phyloP scores from a whole-genome alignment of 2,113 vertebrate species.

The Ctenodactylus gundi region DNA sequence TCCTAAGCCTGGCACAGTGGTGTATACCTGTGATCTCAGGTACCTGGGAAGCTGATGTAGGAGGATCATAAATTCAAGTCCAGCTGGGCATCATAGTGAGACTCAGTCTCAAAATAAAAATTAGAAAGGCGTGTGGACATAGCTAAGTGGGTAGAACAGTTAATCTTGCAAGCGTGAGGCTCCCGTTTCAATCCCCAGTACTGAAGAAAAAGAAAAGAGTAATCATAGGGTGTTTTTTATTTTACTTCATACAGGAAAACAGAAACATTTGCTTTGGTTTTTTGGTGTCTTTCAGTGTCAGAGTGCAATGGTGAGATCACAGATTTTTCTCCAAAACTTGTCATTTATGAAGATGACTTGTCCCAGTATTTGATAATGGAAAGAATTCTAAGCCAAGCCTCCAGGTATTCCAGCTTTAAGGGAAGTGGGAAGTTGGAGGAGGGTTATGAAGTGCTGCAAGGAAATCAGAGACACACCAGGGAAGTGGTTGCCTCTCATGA shows the following conservation, averaged over 20 bases:
- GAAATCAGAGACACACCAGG: conserved; percentile 11
- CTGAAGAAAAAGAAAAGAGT: not conserved
- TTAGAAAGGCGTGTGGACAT: not conserved
- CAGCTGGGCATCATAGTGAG: not conserved
- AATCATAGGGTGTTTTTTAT: not conserved
- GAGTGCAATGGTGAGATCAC: conserved; percentile 18
- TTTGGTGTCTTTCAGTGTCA: conserved; percentile 50
- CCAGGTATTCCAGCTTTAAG: not conserved
- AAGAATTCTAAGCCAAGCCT: not conserved
- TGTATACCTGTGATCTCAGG: not conserved
- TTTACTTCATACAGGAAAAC: not conserved
- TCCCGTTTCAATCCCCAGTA: not conserved
- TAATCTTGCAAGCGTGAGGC: not conserved
- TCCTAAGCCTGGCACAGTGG: not conserved
- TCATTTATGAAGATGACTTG: conserved; percentile 4
- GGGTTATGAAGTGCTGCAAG: not conserved
- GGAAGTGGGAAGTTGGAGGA: not conserved
- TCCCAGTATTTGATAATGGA: conserved; percentile 39
- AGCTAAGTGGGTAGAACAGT: not conserved
- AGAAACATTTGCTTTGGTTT: not conserved
- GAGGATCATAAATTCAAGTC: not conserved
- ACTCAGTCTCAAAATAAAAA: not conserved
- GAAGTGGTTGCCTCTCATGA: not conserved
- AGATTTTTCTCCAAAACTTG: conserved; percentile 14
- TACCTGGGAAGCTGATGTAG: not conserved